Evolutionary conservation across 1,140 invertebrate genomes (phyloP).

Genomic region (Parapsyche elsis): DNA sequence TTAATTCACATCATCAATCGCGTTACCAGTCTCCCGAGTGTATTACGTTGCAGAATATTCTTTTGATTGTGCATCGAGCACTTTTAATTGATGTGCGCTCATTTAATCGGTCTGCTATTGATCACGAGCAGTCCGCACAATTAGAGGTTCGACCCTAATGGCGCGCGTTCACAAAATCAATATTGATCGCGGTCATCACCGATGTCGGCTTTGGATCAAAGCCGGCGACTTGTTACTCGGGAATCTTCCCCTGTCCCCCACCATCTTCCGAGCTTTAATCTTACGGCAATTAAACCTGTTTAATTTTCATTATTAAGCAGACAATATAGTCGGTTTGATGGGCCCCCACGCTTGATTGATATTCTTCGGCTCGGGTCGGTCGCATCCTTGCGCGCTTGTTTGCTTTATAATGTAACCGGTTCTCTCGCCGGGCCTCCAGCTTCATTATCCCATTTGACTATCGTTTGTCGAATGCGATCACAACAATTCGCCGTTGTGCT

Average conservation of each 20-base stretch:
- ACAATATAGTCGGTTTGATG: conserved; percentile 51
- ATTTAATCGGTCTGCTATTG: conserved; percentile 2
- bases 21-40: no score
- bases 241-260: not conserved
- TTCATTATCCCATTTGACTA: not conserved
- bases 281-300: conserved; percentile 50
- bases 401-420: conserved; percentile 41
- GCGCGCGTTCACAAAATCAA: conserved; percentile 29
- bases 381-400: conserved; percentile 24
- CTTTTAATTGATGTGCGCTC: conserved; percentile 5
- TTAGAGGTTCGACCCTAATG: conserved; percentile 15
- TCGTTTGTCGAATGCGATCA: not conserved
- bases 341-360: conserved; percentile 49
- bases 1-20: no score
- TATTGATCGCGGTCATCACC: conserved; percentile 31
- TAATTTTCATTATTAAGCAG: conserved; percentile 52
- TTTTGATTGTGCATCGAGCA: not conserved
- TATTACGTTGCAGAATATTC: no score
- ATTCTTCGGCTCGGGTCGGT: conserved; percentile 33
- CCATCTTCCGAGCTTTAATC: conserved; percentile 32
- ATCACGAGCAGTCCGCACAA: conserved; percentile 5
- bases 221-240: conserved; percentile 40
- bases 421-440: not conserved
- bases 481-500: not conserved
- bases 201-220: conserved; percentile 26